A percentile compares a stretch with the other conserved stretches of the same genome.
phyloP scores from a whole-genome alignment of 2,888 invertebrate genomes.

The Andrena flavipes region DNA sequence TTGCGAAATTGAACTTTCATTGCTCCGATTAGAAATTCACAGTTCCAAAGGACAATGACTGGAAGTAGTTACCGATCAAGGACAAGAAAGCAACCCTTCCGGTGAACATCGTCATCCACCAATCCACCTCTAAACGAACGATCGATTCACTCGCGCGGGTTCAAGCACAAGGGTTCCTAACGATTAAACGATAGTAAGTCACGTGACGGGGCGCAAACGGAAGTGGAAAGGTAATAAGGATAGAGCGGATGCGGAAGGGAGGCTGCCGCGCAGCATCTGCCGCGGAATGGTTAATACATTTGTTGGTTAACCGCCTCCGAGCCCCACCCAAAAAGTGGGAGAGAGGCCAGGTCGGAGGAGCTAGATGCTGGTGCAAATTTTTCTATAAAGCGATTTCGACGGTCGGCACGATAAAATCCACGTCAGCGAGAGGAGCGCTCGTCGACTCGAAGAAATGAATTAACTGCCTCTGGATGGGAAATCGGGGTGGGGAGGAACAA shows the following conservation, averaged over 20 bases:
- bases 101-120: background rate
- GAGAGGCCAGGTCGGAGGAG: conserved; percentile 25
- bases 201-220: conserved; percentile 55
- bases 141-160: background rate
- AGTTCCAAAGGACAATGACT: too few species aligned
- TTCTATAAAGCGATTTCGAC: conserved; percentile 82
- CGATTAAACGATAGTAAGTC: conserved; percentile 75
- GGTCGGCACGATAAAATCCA: conserved; percentile 74
- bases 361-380: conserved; percentile 78
- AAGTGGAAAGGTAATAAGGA: conserved; percentile 27
- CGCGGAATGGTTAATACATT: conserved; percentile 77
- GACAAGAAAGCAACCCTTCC: background rate
- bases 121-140: conserved; percentile 14
- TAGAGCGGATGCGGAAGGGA: conserved; percentile 23
- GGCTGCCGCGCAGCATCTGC: conserved; percentile 64
- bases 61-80: background rate
- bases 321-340: conserved; percentile 43
- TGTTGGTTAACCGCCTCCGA: conserved; percentile 72
- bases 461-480: conserved; percentile 64
- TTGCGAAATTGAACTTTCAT: background rate
- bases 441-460: conserved; percentile 80
- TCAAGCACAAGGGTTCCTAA: conserved; percentile 9
- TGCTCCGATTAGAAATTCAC: background rate
- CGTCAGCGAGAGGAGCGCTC: conserved; percentile 63
- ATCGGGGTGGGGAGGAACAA: conserved; percentile 68